These are phyloP conservation scores for Oreochromis grahami DNA, from an alignment of 2,797 vertebrate genomes.

Conservation along the genomic window DNA sequence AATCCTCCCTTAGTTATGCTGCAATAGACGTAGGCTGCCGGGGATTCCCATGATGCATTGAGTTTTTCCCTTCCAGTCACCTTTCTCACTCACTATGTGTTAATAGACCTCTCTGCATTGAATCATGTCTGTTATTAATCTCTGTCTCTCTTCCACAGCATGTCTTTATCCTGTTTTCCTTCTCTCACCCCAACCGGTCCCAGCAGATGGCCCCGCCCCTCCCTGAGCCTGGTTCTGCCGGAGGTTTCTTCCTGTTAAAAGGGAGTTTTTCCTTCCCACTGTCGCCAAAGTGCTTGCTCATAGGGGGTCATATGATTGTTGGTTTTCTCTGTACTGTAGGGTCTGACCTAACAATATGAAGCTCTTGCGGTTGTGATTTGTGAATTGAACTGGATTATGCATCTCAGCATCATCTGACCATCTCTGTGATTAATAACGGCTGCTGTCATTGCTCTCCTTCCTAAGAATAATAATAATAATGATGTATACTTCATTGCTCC, in stretches of 20 bases:
- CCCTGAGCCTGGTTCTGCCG: accelerated
- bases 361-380: not conserved
- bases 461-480: not conserved
- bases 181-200: accelerated
- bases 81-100: too few species aligned
- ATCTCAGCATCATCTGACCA: not conserved
- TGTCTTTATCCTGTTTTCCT: not conserved
- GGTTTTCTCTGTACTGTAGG: not conserved
- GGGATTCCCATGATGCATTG: not conserved
- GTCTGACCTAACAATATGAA: not conserved
- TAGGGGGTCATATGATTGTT: accelerated
- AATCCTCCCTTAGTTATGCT: too few species aligned
- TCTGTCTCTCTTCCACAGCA: not conserved
- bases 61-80: too few species aligned
- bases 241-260: not conserved
- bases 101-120: too few species aligned
- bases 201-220: not conserved
- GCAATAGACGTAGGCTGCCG: too few species aligned
- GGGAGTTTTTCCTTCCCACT: not conserved
- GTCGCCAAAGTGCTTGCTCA: not conserved
- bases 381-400: not conserved
- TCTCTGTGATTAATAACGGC: not conserved
- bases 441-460: not conserved
- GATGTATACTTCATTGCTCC: too few species aligned
- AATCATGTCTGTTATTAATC: too few species aligned